Percentiles rank a stretch among this genome's conserved stretches.
Evolutionary conservation across 2,113 vertebrate species (phyloP).

Genomic region (Corythoichthys intestinalis): DNA sequence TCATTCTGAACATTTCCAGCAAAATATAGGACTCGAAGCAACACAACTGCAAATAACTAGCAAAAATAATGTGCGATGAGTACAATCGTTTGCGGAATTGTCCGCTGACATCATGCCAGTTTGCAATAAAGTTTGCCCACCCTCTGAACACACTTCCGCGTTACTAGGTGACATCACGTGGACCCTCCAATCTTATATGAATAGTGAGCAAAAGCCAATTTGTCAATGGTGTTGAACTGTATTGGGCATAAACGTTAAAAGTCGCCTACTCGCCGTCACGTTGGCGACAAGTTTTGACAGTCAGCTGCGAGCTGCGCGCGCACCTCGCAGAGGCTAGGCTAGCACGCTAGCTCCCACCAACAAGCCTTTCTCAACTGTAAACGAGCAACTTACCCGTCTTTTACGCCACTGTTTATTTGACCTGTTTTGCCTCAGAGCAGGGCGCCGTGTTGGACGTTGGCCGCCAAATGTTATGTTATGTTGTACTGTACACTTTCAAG

Average conservation of each 20-base stretch:
- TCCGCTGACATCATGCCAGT: neutral
- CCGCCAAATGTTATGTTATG: conserved; percentile 2
- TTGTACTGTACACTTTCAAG: conserved; percentile 5
- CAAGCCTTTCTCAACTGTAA: conserved; percentile 1
- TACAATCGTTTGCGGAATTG: too few relatives aligned
- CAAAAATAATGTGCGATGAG: too few relatives aligned
- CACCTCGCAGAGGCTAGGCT: neutral
- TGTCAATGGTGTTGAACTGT: neutral
- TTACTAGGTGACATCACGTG: neutral
- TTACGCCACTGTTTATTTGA: conserved; percentile 12
- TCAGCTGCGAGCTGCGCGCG: conserved; percentile 2
- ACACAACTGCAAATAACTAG: too few relatives aligned
- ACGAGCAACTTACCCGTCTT: conserved; percentile 9
- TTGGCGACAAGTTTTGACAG: conserved; percentile 11
- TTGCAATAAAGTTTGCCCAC: neutral
- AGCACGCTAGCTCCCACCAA: conserved; percentile 3
- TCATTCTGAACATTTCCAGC: too few relatives aligned
- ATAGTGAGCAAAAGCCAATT: conserved; percentile 1
- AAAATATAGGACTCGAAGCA: too few relatives aligned
- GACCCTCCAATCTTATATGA: neutral
- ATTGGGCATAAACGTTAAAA: neutral
- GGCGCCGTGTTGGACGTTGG: conserved; percentile 1
- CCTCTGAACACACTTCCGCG: neutral
- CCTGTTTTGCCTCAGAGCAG: neutral
- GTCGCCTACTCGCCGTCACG: neutral